These are phyloP conservation scores for Plagodis dolabraria DNA, from an alignment of 2,888 invertebrate genomes.

Conservation along the genomic window DNA sequence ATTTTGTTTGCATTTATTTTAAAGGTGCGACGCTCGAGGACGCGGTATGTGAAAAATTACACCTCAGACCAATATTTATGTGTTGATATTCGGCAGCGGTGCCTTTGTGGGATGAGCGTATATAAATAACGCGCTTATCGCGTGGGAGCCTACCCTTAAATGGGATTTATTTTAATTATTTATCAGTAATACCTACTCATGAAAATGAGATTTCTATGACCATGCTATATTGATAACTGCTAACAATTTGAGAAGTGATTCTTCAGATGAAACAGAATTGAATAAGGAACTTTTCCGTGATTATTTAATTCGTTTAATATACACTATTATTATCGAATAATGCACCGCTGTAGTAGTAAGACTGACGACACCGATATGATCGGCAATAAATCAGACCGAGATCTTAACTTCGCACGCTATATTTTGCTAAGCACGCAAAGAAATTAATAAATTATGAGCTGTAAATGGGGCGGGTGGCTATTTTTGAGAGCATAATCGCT, in stretches of 20 bases:
- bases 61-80: conserved; percentile 85
- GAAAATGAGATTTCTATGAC: conserved; percentile 40
- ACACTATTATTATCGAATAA: conserved; percentile 6
- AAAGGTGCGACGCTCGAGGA: conserved; percentile 84
- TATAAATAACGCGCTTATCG: conserved; percentile 85
- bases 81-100: conserved; percentile 85
- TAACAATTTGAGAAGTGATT: no score
- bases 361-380: conserved; percentile 38
- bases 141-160: conserved; percentile 83
- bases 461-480: conserved; percentile 59
- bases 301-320: conserved; percentile 14
- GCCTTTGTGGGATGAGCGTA: conserved; percentile 83
- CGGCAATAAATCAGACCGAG: conserved; percentile 42
- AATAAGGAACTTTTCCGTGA: neutral
- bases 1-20: conserved; percentile 86
- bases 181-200: conserved; percentile 66
- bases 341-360: conserved; percentile 25
- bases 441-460: conserved; percentile 69
- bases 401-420: conserved; percentile 42
- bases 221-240: neutral
- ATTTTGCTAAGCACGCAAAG: conserved; percentile 49
- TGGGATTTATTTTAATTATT: conserved; percentile 84
- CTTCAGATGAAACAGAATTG: no score
- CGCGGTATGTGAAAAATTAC: conserved; percentile 85
- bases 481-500: conserved; percentile 78